A percentile compares a stretch with the other conserved stretches of the same genome.
Evolutionary conservation across 2,113 vertebrate species (phyloP).

Genomic region (Carassius carassius): DNA sequence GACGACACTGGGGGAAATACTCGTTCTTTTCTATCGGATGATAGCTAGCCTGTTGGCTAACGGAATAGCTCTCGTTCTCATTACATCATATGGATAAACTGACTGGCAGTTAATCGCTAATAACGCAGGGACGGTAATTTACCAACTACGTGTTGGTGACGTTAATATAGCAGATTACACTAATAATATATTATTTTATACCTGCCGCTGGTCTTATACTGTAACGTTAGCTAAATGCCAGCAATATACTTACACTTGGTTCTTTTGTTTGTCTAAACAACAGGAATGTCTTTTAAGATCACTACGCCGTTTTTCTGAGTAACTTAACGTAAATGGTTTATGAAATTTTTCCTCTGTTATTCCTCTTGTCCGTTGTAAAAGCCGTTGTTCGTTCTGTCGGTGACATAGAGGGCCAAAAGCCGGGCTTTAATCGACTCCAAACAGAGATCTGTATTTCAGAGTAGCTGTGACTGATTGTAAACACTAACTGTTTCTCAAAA

Average conservation of each 20-base stretch:
- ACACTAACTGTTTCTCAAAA: conserved; percentile 53
- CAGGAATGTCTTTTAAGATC: not conserved
- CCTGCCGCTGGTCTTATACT: too few relatives aligned
- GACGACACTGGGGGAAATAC: not conserved
- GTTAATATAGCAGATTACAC: not conserved
- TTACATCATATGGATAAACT: conserved; percentile 37
- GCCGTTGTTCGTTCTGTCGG: conserved; percentile 9
- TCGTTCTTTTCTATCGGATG: conserved; percentile 8
- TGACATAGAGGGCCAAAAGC: conserved; percentile 77
- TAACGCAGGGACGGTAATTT: not conserved
- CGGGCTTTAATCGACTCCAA: conserved; percentile 85
- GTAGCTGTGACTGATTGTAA: conserved; percentile 87
- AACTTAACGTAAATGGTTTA: not conserved
- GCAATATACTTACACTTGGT: not conserved
- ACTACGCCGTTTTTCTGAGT: not conserved
- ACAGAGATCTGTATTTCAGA: conserved; percentile 83
- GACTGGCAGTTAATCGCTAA: not conserved
- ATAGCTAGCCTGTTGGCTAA: conserved; percentile 45
- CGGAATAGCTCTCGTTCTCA: not conserved
- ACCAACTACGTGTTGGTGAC: not conserved
- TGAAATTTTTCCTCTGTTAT: conserved; percentile 11
- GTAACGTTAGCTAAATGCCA: not conserved
- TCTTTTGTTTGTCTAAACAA: not conserved
- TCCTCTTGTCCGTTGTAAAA: conserved; percentile 33
- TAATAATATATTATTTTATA: not conserved